These are phyloP conservation scores for Mylabris sibirica DNA, from an alignment of 2,888 invertebrate genomes.

Conservation along the genomic window DNA sequence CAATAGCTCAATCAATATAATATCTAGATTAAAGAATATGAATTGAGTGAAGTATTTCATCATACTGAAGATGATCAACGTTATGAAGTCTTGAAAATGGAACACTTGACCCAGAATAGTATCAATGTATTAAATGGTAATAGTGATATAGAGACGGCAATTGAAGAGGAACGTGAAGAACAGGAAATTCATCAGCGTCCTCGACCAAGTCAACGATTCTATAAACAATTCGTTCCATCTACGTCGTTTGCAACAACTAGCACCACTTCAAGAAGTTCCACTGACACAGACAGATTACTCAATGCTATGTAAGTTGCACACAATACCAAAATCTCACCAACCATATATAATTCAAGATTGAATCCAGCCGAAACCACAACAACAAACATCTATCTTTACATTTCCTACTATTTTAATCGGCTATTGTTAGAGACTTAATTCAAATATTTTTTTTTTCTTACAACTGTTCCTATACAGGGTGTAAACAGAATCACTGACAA, in stretches of 20 bases:
- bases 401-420: not conserved
- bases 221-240: constrained; percentile 49
- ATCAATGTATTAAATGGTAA: constrained; percentile 70
- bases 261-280: constrained; percentile 33
- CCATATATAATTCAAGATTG: constrained; percentile 1
- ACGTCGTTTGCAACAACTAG: constrained; percentile 37
- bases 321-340: constrained; percentile 1
- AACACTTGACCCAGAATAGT: constrained; percentile 66
- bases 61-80: constrained; percentile 79
- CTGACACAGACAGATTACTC: constrained; percentile 47
- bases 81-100: constrained; percentile 75
- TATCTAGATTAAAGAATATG: constrained; percentile 79
- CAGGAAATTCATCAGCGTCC: constrained; percentile 62
- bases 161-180: constrained; percentile 80
- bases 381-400: not conserved
- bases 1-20: constrained; percentile 7
- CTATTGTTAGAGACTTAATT: not conserved
- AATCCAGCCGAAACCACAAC: not conserved
- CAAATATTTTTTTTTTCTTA: no score
- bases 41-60: constrained; percentile 86
- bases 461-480: no score
- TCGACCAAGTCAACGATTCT: constrained; percentile 44
- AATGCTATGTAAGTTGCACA: constrained; percentile 55
- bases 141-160: constrained; percentile 78
- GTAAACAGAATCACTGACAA: no score